A percentile compares a stretch with the other conserved stretches of the same genome.
These are phyloP conservation scores for Sitobion miscanthi DNA, from an alignment of 1,140 invertebrate species.

Conservation along the genomic window DNA sequence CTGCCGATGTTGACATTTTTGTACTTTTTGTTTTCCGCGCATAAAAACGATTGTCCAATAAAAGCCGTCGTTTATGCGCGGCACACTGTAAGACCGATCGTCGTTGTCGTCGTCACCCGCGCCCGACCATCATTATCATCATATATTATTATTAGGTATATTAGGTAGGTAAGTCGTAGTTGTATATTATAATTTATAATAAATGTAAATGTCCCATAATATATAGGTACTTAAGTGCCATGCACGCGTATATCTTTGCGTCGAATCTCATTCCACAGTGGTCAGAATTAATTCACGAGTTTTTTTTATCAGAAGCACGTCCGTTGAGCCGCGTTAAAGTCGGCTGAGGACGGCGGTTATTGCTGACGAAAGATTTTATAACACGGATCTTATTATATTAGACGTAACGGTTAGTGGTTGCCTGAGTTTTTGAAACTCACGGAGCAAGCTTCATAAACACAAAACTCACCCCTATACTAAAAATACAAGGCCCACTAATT, in stretches of 20 bases:
- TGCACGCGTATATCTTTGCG: neutral
- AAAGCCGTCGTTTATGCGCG: constrained; percentile 24
- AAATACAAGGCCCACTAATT: neutral
- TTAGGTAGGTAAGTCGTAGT: neutral
- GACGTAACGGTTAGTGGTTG: neutral
- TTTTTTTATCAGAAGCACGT: neutral
- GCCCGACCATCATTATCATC: neutral
- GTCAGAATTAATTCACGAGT: neutral
- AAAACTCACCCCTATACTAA: neutral
- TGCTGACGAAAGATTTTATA: neutral
- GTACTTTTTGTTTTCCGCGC: constrained; percentile 2
- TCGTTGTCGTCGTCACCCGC: constrained; percentile 40
- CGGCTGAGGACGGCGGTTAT: neutral
- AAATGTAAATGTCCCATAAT: neutral
- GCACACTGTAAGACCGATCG: neutral
- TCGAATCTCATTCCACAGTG: neutral
- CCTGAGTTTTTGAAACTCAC: neutral
- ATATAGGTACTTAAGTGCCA: neutral
- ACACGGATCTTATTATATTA: neutral
- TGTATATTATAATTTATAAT: neutral
- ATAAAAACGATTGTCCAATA: constrained; percentile 54
- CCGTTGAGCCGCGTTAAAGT: neutral
- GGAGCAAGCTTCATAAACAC: neutral
- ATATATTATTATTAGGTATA: neutral
- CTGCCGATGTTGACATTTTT: constrained; percentile 41